Conservation (phyloP, 2,113 vertebrate genomes). For the Hucho hucho region DNA sequence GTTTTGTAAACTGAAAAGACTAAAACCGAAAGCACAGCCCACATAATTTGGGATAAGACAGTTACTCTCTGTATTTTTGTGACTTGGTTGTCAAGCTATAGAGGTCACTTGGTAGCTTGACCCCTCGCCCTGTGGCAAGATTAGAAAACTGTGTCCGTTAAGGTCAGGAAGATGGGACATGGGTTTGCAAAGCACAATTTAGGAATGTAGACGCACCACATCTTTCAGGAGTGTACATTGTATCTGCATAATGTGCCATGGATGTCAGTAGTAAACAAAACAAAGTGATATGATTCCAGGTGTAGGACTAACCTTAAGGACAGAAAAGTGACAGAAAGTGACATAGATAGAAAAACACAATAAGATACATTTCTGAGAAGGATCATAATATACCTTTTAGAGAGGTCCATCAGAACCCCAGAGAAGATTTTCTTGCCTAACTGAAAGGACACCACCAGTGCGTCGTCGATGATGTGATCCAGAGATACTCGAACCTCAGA, state of each 20-base stretch:
- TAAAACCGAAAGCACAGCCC: no score
- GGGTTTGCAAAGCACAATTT: not conserved
- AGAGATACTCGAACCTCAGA: conserved; percentile 92
- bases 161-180: not conserved
- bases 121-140: not conserved
- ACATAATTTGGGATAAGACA: no score
- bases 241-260: not conserved
- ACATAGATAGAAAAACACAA: not conserved
- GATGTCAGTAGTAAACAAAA: not conserved
- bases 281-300: not conserved
- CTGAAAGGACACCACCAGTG: conserved; percentile 94
- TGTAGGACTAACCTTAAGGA: not conserved
- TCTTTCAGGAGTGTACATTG: not conserved
- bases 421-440: conserved; percentile 92
- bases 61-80: no score
- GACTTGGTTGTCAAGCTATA: not conserved
- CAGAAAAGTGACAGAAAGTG: not conserved
- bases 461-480: conserved; percentile 98
- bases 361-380: not conserved
- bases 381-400: conserved; percentile 84
- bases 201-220: not conserved
- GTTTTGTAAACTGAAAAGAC: no score
- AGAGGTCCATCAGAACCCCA: conserved; percentile 96
- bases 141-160: not conserved
- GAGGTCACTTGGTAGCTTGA: not conserved